Percentiles rank a stretch among this genome's conserved stretches.
Conservation (phyloP, 2,797 vertebrate genomes). For the Tenualosa thibaudeaui region DNA sequence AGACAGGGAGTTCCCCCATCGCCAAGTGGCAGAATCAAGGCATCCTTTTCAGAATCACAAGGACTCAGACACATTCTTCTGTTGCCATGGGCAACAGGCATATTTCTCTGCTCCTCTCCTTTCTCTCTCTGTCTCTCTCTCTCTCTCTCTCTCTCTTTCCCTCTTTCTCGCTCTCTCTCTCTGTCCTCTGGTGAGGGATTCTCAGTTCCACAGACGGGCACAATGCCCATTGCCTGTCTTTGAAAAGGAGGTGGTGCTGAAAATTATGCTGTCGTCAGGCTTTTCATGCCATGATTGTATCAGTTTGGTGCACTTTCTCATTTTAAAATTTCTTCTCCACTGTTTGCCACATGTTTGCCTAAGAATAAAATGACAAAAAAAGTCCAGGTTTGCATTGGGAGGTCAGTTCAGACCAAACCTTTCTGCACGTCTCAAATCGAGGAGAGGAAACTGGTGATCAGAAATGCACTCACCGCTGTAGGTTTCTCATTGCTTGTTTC, state of each 20-base stretch:
- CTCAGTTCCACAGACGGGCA: conserved; percentile 33
- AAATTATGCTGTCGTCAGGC: conserved; percentile 30
- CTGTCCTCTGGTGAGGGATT: conserved; percentile 28
- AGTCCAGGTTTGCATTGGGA: not conserved
- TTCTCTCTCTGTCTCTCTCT: conserved; percentile 29
- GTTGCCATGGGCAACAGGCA: conserved; percentile 77
- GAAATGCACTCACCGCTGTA: not conserved
- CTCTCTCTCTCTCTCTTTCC: not conserved
- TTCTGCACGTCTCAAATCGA: not conserved
- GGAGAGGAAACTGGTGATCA: not conserved
- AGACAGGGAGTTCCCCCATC: conserved; percentile 66
- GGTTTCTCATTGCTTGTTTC: not conserved
- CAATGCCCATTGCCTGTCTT: conserved; percentile 35
- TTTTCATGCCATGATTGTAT: conserved; percentile 33
- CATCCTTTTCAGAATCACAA: conserved; percentile 64
- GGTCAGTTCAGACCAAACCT: not conserved
- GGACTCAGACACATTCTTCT: conserved; percentile 71
- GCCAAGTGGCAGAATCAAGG: conserved; percentile 69
- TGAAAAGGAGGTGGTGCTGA: conserved; percentile 26
- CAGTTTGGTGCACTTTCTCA: conserved; percentile 19
- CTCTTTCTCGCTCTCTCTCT: not conserved
- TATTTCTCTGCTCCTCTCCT: conserved; percentile 59
- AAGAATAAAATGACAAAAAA: not conserved
- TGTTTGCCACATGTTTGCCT: not conserved
- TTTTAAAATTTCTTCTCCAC: not conserved